Evolutionary conservation across 2,888 invertebrate genomes (phyloP).

Genomic region (Agrilus mali): DNA sequence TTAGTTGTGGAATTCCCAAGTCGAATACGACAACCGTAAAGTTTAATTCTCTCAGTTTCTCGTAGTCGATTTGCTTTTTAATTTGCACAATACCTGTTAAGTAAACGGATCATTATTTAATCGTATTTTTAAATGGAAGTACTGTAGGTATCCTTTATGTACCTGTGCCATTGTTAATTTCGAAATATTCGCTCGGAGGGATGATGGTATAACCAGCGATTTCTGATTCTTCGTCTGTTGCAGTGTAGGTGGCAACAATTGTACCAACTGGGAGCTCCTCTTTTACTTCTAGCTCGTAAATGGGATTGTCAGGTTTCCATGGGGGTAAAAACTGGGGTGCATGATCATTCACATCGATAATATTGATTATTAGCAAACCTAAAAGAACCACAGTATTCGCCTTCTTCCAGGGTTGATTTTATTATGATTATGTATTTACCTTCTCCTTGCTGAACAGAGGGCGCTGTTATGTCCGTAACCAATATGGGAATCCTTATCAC

Average conservation of each 20-base stretch:
- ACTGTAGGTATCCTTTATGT: constrained; percentile 14
- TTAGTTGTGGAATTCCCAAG: constrained; percentile 73
- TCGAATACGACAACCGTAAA: constrained; percentile 76
- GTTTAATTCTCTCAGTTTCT: constrained; percentile 58
- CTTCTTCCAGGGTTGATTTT: background rate
- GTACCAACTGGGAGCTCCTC: constrained; percentile 78
- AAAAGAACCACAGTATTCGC: constrained; percentile 4
- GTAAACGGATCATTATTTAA: background rate
- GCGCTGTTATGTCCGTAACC: constrained; percentile 72
- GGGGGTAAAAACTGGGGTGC: constrained; percentile 61
- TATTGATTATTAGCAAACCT: constrained; percentile 55
- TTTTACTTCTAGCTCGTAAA: constrained; percentile 51
- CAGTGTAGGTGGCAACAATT: constrained; percentile 61
- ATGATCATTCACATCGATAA: constrained; percentile 57
- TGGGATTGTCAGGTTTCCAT: constrained; percentile 54
- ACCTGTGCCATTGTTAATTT: constrained; percentile 71
- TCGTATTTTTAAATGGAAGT: background rate
- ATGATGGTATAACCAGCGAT: constrained; percentile 62
- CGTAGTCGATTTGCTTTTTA: constrained; percentile 71
- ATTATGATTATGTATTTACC: constrained; percentile 36
- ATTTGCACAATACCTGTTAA: constrained; percentile 59
- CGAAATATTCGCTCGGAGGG: constrained; percentile 63
- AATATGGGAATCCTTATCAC: constrained; percentile 65
- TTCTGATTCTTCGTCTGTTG: constrained; percentile 71
- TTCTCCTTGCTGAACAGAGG: constrained; percentile 60